Percentiles rank a stretch among this genome's conserved stretches.
phyloP scores from a whole-genome alignment of 2,797 vertebrate species.

The Enteromius radiatus region DNA sequence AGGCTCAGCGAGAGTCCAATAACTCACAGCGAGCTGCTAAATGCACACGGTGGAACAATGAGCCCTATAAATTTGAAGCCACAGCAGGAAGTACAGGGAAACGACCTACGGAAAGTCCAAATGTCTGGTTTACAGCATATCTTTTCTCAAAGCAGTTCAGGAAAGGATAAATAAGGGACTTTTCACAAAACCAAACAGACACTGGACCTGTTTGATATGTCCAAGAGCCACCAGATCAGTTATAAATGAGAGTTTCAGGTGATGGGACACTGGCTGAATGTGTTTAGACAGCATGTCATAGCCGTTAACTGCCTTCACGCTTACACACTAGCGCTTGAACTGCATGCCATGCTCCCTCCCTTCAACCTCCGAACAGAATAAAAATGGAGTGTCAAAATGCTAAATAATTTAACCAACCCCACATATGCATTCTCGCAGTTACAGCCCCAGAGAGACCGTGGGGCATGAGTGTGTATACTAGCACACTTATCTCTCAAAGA shows the following conservation, averaged over 20 bases:
- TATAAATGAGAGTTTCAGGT: slow-evolving; percentile 12
- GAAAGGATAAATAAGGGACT: neutral
- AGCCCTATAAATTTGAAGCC: slow-evolving; percentile 48
- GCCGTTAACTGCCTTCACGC: neutral
- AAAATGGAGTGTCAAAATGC: slow-evolving; percentile 37
- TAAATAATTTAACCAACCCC: slow-evolving; percentile 39
- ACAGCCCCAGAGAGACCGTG: slow-evolving; percentile 20
- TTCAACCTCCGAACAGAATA: slow-evolving; percentile 62
- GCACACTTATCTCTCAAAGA: slow-evolving; percentile 44
- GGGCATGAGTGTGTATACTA: slow-evolving; percentile 63
- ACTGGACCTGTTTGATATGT: neutral
- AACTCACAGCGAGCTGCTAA: slow-evolving; percentile 59
- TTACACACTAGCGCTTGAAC: slow-evolving; percentile 37
- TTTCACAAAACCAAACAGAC: slow-evolving; percentile 6
- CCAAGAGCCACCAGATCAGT: neutral
- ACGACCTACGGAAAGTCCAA: slow-evolving; percentile 35
- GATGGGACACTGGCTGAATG: neutral
- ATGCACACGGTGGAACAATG: slow-evolving; percentile 38
- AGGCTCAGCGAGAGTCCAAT: slow-evolving; percentile 52
- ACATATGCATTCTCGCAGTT: slow-evolving; percentile 41
- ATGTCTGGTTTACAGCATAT: slow-evolving; percentile 11
- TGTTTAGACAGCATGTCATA: neutral
- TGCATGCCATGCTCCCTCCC: slow-evolving; percentile 46
- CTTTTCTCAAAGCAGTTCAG: neutral
- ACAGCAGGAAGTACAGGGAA: slow-evolving; percentile 39